Base-by-base conservation (phyloP, 2,797 vertebrate genomes). In the Pangasius mekongensis region DNA sequence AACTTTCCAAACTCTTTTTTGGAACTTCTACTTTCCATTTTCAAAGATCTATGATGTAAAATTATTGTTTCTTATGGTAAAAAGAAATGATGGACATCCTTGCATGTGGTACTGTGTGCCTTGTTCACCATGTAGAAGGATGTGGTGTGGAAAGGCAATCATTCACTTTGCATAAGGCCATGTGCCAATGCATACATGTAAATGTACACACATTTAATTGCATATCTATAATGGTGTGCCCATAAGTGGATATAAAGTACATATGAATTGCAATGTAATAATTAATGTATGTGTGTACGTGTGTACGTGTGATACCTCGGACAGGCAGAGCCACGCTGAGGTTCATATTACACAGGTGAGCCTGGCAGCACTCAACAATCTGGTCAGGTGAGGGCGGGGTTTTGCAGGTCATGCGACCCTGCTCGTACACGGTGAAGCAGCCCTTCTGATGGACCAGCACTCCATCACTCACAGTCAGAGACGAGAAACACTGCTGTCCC, bases 301-400 rank as follows among this genome's bases (percentile, higher is more conserved):
- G 39, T 83, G 49, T 69, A 81, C 33, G 22, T 39, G 66, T 58
- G 14, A 47, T 95, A 97, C 96, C 96, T 95, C 93, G 93, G 87
- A 95, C 90, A 14, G 95, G 96, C 67, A 97, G 94, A 90, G 91
- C 88, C 89, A 96, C 96, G 0, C 97, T 98, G 95, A 96, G 97
- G 93, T 99, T 99, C 95, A 97, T 94, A 94, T 99, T 99, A 90
- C 98, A 99, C 93, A 99, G 96, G 93, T 98, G 95, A 0, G 98
- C 97, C 4, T 97, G 97, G 94, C 98, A 99, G 94, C 98, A 99
- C 91, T 98, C 97, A 18, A 99, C 98, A 0, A 96, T 97, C 93
- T 99, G 98, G 94, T 98, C 98, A 5, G 96, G 95, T n/a, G 98
- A 98, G 0, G 98, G 98, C 0, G 98, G 98, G 0, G 98, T 99